Evolutionary conservation across 2,888 invertebrate genomes (phyloP).

Genomic region (Onthophagus sagittarius): DNA sequence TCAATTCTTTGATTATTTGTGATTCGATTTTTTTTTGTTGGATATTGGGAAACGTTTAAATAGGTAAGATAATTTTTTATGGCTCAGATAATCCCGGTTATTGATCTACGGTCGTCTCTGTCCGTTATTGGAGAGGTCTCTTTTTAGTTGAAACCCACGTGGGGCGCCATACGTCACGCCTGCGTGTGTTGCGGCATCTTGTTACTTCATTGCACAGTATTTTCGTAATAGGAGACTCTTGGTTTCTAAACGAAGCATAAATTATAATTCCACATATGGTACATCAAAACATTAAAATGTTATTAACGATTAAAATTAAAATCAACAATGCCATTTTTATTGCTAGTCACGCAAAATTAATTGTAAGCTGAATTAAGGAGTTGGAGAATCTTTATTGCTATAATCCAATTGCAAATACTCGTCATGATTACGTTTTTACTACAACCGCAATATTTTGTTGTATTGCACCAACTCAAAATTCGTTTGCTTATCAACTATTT

Average conservation of each 20-base stretch:
- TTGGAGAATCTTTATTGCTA: background rate
- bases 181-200: conserved; percentile 20
- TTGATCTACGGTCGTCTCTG: conserved; percentile 37
- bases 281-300: too few species aligned
- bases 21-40: background rate
- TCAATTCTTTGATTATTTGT: background rate
- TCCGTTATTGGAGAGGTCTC: conserved; percentile 23
- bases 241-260: conserved; percentile 3
- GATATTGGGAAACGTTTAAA: background rate
- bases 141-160: conserved; percentile 32
- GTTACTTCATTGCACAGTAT: background rate
- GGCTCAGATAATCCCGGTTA: conserved; percentile 30
- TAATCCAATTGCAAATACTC: background rate
- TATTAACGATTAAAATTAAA: too few species aligned
- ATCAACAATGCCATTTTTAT: too few species aligned
- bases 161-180: conserved; percentile 30
- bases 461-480: background rate
- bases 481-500: background rate
- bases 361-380: background rate
- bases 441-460: background rate
- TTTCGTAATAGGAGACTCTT: conserved; percentile 2
- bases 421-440: background rate
- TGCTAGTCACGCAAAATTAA: too few species aligned
- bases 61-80: conserved; percentile 3
- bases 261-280: background rate